Base-by-base conservation (phyloP, 2,888 invertebrate species). In the Heliconius ethilla region DNA sequence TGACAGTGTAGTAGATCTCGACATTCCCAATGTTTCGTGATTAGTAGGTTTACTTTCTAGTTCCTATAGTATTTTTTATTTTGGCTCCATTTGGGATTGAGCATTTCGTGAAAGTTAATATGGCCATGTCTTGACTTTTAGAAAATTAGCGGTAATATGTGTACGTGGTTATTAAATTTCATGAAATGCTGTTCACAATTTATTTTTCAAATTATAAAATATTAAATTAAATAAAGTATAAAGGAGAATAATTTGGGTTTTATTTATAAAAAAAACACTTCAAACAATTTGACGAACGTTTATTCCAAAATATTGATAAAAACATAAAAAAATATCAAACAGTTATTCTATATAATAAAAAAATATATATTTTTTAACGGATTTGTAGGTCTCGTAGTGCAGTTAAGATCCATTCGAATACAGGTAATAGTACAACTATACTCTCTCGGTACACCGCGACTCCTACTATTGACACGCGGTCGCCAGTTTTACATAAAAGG, bases 1-100 rank as follows among this genome's bases (percentile, higher is more conserved):
- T 89, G 89, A 78, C 75, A 77, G 85, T 85, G 86, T 88, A 87
- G 91, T 75, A 75, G 84, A 92, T 92, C 90, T 93, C 92, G 89
- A 92, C 93, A 92, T 93, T 93, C 92, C 93, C 87, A 85, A 86
- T 89, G 85, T 89, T 85, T 86, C 87, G 86, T 89, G 87, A 86
- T 84, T 85, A 85, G 85, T 85, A 85, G 85, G 85, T 88, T 88
- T 89, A 87, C 81, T 84, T 73, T 81, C 84, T 86, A 87, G 85
- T 88, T 87, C 87, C 88, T 88, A 86, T 84, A 84, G 81, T 79
- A 83, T 76, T 81, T n/a, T 82, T 86, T 83, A 83, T 84, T 83
- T 77, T 83, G 84, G 84, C 85, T 84, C 85, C 83, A 83, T 85
- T 84, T 86, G 86, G 84, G 86, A 84, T 84, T 80, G 79, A 81